phyloP scores from a whole-genome alignment of 2,113 vertebrate genomes.

The Aptenodytes patagonicus region DNA sequence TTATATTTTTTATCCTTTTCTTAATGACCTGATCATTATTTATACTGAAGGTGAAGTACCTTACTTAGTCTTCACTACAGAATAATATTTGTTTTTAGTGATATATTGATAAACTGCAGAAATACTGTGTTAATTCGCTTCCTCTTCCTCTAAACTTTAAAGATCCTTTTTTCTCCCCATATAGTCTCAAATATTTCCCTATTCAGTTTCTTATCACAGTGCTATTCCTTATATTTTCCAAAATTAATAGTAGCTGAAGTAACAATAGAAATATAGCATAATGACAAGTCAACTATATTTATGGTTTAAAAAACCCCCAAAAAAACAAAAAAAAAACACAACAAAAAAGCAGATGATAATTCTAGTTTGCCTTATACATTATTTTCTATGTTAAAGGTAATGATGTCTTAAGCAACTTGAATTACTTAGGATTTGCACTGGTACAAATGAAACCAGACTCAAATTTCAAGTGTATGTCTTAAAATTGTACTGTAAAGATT shows the following conservation, averaged over 20 bases:
- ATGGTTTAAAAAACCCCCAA: background rate
- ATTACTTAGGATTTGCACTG: background rate
- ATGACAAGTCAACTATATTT: background rate
- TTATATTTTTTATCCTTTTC: background rate
- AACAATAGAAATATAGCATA: background rate
- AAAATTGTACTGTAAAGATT: background rate
- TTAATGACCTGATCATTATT: background rate
- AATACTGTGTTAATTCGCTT: background rate
- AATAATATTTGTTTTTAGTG: background rate
- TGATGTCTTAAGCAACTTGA: background rate
- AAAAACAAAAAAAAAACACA: background rate
- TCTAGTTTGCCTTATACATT: background rate
- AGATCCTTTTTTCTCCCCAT: background rate
- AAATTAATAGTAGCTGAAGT: background rate
- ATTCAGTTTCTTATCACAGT: background rate
- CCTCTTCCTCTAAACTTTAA: background rate
- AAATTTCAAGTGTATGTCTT: background rate
- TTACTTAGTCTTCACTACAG: background rate
- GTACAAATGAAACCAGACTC: background rate
- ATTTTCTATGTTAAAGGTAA: background rate
- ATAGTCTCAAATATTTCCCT: background rate
- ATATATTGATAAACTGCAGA: background rate
- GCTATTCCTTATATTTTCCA: background rate
- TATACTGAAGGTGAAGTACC: background rate
- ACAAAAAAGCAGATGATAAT: background rate